Evolutionary conservation across 2,888 invertebrate species (phyloP).

Genomic region (Stenchaetothrips biformis): DNA sequence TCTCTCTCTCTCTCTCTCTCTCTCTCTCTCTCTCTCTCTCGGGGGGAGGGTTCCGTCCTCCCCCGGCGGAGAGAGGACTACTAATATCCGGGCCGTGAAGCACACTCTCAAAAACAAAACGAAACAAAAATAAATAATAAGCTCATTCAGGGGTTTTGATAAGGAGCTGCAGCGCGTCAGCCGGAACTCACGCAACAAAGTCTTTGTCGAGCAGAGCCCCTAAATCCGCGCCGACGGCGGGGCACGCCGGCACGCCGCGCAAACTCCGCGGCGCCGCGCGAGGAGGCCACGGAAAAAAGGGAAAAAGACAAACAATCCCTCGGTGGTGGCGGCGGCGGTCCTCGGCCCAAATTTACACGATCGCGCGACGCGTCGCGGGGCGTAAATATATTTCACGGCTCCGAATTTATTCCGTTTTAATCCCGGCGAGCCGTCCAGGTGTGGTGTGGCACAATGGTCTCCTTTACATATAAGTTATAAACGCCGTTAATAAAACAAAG

Average conservation of each 20-base stretch:
- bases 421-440: slow-evolving; percentile 11
- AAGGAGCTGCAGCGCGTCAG: background rate
- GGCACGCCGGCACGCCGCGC: background rate
- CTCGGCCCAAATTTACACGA: no score
- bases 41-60: no score
- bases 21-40: no score
- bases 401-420: slow-evolving; percentile 14
- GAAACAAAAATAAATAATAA: no score
- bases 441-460: slow-evolving; percentile 5
- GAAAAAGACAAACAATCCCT: background rate
- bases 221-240: background rate
- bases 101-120: no score
- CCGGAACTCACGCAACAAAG: background rate
- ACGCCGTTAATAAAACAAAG: slow-evolving; percentile 23
- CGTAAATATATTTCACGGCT: background rate
- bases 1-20: no score
- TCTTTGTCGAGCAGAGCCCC: background rate
- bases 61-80: no score
- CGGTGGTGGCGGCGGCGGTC: no score
- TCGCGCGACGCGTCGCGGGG: no score
- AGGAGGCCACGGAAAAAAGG: background rate
- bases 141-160: no score
- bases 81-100: no score
- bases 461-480: slow-evolving; percentile 25
- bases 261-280: background rate